A percentile compares a stretch with the other conserved stretches of the same genome.
phyloP scores from a whole-genome alignment of 2,113 vertebrate species.

The Clarias gariepinus region DNA sequence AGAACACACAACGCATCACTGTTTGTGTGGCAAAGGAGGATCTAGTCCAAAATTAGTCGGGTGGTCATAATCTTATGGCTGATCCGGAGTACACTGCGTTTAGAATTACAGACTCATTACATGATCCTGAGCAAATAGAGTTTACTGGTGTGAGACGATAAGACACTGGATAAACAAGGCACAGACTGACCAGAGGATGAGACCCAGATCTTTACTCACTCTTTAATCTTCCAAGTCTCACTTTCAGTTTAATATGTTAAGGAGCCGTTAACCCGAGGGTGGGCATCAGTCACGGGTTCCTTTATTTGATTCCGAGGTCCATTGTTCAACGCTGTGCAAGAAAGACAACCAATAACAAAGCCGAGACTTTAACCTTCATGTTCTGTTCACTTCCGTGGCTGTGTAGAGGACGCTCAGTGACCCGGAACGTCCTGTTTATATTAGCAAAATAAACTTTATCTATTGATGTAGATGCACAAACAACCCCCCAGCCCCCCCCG shows the following conservation, averaged over 20 bases:
- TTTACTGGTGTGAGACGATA: background rate
- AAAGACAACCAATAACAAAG: background rate
- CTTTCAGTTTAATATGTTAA: slow-evolving; percentile 4
- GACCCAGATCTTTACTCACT: slow-evolving; percentile 22
- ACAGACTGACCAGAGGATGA: background rate
- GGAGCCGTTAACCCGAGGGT: background rate
- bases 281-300: background rate
- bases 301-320: background rate
- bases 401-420: background rate
- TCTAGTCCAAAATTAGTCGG: too few relatives aligned
- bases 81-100: background rate
- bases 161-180: background rate
- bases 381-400: background rate
- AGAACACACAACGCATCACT: too few relatives aligned
- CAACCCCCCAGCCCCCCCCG: too few relatives aligned
- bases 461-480: background rate
- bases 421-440: background rate
- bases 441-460: background rate
- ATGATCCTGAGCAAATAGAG: background rate
- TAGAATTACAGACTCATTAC: background rate
- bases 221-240: slow-evolving; percentile 24
- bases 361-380: background rate
- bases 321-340: background rate
- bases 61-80: too few relatives aligned
- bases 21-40: too few relatives aligned